Conservation (phyloP, 2,113 vertebrate genomes). For the Actinemys pallida region DNA sequence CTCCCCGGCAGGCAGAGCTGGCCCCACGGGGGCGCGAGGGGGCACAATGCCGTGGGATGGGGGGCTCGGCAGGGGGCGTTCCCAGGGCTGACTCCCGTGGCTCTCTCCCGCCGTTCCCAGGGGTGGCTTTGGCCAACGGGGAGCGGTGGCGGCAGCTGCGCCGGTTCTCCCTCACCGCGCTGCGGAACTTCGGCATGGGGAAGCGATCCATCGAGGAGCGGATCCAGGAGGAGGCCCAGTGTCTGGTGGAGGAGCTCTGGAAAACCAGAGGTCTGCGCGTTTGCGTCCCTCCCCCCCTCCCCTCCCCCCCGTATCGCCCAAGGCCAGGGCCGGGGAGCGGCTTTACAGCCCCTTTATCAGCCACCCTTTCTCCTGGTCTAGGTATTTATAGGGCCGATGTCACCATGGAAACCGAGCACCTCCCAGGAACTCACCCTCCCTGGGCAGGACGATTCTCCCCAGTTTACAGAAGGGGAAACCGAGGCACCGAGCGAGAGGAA, state of each 20-base stretch:
- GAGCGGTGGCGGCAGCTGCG: conserved; percentile 71
- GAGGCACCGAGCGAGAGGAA: background rate
- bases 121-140: conserved; percentile 36
- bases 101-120: background rate
- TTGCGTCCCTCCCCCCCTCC: background rate
- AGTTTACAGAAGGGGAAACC: background rate
- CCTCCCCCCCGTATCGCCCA: background rate
- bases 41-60: too few species aligned
- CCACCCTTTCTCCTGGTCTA: background rate
- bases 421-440: background rate
- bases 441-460: background rate
- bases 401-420: background rate
- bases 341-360: background rate
- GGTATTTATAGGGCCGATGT: background rate
- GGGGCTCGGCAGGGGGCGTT: too few species aligned
- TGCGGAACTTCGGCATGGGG: conserved; percentile 77
- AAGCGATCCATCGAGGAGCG: conserved; percentile 65
- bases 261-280: conserved; percentile 67
- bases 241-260: conserved; percentile 61
- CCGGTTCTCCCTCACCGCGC: conserved; percentile 65
- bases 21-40: too few species aligned
- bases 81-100: background rate
- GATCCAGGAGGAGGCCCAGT: conserved; percentile 68
- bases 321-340: background rate
- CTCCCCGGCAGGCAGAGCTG: too few species aligned